These are phyloP conservation scores for Hexactinellida sp. DNA, from an alignment of 37 sponge, comb jelly and placozoan genomes.

Conservation along the genomic window DNA sequence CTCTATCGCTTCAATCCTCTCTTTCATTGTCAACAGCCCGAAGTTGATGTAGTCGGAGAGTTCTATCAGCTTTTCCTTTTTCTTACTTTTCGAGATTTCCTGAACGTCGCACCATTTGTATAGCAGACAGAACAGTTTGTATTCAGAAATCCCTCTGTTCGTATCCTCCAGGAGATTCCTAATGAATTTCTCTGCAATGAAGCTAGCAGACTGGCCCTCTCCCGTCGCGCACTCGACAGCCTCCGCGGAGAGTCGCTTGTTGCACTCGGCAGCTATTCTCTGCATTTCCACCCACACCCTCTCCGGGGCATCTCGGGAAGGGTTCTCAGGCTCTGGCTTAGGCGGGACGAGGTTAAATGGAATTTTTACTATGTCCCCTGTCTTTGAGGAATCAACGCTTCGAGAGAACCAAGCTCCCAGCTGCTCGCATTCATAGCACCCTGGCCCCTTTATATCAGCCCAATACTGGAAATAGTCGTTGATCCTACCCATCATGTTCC, in stretches of 20 bases:
- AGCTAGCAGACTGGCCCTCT: neutral
- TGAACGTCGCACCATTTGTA: slow-evolving; percentile 44
- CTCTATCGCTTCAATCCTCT: slow-evolving; percentile 40
- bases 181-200: slow-evolving; percentile 38
- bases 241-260: slow-evolving; percentile 14
- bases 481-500: slow-evolving; percentile 39
- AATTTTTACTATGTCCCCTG: slow-evolving; percentile 35
- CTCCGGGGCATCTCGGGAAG: no score
- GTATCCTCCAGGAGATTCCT: slow-evolving; percentile 23
- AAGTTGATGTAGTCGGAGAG: slow-evolving; percentile 50
- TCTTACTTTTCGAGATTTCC: slow-evolving; percentile 15
- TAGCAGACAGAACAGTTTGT: slow-evolving; percentile 34
- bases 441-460: slow-evolving; percentile 41
- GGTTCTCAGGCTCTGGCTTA: neutral
- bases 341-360: slow-evolving; percentile 34
- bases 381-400: slow-evolving; percentile 61
- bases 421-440: slow-evolving; percentile 33
- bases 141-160: slow-evolving; percentile 28
- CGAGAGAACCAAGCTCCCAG: slow-evolving; percentile 43
- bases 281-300: slow-evolving; percentile 47
- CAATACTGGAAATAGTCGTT: slow-evolving; percentile 45
- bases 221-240: neutral
- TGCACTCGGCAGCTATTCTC: slow-evolving; percentile 20
- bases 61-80: slow-evolving; percentile 23
- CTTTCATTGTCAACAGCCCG: slow-evolving; percentile 35